Conservation (phyloP, 1,140 invertebrate genomes). For the Drosophila pallidifrons region DNA sequence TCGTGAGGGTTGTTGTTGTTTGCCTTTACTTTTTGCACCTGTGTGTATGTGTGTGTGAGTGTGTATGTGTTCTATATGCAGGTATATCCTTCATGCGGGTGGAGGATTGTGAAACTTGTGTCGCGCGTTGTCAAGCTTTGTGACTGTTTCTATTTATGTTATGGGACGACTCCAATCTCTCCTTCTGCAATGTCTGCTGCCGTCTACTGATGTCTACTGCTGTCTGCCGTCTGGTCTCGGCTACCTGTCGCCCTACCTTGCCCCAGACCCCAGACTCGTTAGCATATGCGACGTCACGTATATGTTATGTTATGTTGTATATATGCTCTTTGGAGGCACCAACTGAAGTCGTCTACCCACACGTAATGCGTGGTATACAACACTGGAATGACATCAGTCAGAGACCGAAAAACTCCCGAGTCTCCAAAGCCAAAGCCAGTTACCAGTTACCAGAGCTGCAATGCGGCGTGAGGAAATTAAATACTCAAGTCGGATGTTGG, state of each 20-base stretch:
- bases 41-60: slow-evolving; percentile 14
- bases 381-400: slow-evolving; percentile 63
- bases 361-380: slow-evolving; percentile 31
- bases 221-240: slow-evolving; percentile 49
- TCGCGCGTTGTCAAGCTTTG: slow-evolving; percentile 75
- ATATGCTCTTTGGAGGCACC: slow-evolving; percentile 3
- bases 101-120: slow-evolving; percentile 53
- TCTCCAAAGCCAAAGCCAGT: neutral
- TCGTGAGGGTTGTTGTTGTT: slow-evolving; percentile 47
- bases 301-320: neutral
- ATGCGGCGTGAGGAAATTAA: slow-evolving; percentile 75
- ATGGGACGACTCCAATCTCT: slow-evolving; percentile 42
- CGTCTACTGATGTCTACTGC: slow-evolving; percentile 44
- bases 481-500: slow-evolving; percentile 78
- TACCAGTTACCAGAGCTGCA: slow-evolving; percentile 49
- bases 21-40: slow-evolving; percentile 53
- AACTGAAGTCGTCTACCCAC: slow-evolving; percentile 42
- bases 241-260: slow-evolving; percentile 1
- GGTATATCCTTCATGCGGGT: slow-evolving; percentile 51
- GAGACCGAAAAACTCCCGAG: slow-evolving; percentile 7
- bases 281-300: slow-evolving; percentile 50
- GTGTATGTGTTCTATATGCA: slow-evolving; percentile 21
- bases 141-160: slow-evolving; percentile 77
- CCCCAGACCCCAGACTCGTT: slow-evolving; percentile 12
- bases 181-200: slow-evolving; percentile 41